phyloP scores from a whole-genome alignment of 2,113 vertebrate genomes.

The Pionites leucogaster region DNA sequence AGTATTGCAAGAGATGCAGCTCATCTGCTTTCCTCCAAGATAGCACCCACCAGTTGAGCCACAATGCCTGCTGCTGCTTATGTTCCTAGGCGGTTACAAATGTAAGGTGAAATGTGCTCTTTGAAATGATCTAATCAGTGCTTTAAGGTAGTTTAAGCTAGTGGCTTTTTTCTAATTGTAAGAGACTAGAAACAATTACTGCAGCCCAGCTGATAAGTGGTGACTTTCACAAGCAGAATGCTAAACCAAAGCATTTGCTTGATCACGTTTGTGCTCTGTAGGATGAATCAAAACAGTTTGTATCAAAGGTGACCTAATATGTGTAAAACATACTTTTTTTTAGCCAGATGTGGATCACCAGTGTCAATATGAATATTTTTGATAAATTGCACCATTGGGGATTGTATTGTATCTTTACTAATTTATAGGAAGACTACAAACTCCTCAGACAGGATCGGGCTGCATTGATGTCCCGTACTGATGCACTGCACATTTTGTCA shows the following conservation, averaged over 20 bases:
- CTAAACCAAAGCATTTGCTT: background rate
- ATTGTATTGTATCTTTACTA: background rate
- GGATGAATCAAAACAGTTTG: background rate
- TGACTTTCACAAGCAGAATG: background rate
- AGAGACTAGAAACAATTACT: background rate
- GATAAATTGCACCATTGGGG: background rate
- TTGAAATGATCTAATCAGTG: background rate
- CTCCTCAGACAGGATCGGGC: background rate
- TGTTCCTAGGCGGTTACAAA: background rate
- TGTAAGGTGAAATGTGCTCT: background rate
- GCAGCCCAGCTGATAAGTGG: background rate
- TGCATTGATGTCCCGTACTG: background rate
- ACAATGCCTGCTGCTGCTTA: background rate
- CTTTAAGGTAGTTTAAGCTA: background rate
- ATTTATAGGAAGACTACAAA: background rate
- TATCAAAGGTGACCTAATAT: background rate
- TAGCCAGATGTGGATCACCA: constrained; percentile 1
- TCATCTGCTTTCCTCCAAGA: background rate
- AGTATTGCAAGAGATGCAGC: background rate
- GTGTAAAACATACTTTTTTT: constrained; percentile 3
- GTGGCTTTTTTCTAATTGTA: background rate
- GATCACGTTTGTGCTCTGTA: background rate
- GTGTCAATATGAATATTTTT: background rate
- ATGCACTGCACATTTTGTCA: background rate
- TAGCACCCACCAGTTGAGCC: background rate